These are phyloP conservation scores for Archips crataeganus DNA, from an alignment of 2,888 invertebrate species.

Conservation along the genomic window DNA sequence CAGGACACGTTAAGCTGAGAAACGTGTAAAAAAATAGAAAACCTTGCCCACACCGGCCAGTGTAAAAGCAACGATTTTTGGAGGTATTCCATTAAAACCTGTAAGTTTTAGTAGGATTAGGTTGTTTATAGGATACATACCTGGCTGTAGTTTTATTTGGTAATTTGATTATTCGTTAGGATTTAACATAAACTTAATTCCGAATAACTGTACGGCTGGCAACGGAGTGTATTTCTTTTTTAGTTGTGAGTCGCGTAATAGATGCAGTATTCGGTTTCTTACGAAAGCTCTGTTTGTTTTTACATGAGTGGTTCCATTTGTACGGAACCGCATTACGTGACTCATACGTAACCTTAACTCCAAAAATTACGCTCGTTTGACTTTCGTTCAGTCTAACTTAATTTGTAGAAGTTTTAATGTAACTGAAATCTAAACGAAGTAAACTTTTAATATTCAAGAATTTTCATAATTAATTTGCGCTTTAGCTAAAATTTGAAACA, in stretches of 20 bases:
- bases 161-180: background rate
- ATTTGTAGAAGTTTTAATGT: background rate
- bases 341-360: too few relatives aligned
- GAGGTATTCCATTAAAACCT: background rate
- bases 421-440: background rate
- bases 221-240: too few relatives aligned
- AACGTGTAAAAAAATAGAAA: conserved; percentile 17
- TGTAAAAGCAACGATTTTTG: background rate
- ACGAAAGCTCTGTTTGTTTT: too few relatives aligned
- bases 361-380: too few relatives aligned
- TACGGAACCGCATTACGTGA: too few relatives aligned
- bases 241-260: too few relatives aligned
- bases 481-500: background rate
- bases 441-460: background rate
- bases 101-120: background rate
- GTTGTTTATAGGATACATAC: background rate
- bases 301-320: too few relatives aligned
- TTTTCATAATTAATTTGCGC: background rate
- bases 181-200: background rate
- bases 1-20: conserved; percentile 2
- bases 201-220: background rate
- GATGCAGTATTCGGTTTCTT: too few relatives aligned
- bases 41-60: background rate
- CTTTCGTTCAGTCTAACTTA: background rate
- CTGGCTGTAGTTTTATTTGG: background rate